Conservation (phyloP, 2,797 vertebrate species). For the Artibeus lituratus region DNA sequence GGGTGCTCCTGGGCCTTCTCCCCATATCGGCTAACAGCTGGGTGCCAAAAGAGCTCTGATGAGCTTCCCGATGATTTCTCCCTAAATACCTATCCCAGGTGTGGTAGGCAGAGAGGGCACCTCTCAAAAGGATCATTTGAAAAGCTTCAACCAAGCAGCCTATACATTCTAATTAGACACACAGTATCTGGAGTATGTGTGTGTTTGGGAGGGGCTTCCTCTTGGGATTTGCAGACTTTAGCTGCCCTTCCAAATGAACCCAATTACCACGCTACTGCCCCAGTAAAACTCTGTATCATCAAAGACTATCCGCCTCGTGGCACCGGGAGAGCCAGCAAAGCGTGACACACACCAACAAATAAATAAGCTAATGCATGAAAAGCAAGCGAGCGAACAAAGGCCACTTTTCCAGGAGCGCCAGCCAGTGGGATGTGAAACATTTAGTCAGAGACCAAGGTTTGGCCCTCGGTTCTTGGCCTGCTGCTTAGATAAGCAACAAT, state of each 20-base stretch:
- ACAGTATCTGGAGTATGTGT: neutral
- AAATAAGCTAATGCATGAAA: neutral
- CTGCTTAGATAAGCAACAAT: neutral
- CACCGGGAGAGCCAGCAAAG: neutral
- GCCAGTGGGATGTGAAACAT: neutral
- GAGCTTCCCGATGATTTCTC: neutral
- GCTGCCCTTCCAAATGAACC: neutral
- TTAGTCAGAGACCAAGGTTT: neutral
- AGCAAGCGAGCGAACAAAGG: neutral
- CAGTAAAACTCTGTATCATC: neutral
- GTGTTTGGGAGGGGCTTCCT: neutral
- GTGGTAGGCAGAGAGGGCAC: no score
- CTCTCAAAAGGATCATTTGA: neutral
- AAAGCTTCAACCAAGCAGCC: neutral
- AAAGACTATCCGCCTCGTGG: neutral
- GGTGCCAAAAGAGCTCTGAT: neutral
- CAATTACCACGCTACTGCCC: neutral
- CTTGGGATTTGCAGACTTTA: neutral
- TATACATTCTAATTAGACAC: neutral
- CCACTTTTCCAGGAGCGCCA: neutral
- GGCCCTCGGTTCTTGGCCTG: neutral
- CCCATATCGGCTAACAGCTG: neutral
- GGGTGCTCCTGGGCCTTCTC: neutral
- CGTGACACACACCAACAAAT: neutral
- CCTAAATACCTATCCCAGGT: neutral